These are phyloP conservation scores for Calonectris borealis DNA, from an alignment of 2,113 vertebrate species.

Conservation along the genomic window DNA sequence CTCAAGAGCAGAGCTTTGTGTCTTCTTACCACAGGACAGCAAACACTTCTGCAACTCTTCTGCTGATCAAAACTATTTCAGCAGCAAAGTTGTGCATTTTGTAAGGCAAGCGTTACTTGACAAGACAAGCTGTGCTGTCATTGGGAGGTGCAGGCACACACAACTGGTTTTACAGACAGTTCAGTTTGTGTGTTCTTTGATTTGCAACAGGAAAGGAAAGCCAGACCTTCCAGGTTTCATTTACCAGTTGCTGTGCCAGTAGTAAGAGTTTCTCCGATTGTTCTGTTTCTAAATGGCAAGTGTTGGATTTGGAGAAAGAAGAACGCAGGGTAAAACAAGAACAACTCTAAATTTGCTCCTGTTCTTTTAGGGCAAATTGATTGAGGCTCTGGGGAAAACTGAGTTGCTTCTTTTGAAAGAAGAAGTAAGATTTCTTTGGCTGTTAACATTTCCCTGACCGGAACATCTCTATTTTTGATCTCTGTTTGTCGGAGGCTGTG, in stretches of 20 bases:
- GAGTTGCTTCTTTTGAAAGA: neutral
- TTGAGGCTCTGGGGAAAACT: neutral
- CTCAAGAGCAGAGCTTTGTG: neutral
- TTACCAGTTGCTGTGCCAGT: neutral
- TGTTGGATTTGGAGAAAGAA: neutral
- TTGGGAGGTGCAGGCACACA: neutral
- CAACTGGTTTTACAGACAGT: neutral
- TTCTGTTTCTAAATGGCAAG: neutral
- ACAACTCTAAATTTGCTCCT: neutral
- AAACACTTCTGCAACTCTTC: neutral
- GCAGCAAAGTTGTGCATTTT: neutral
- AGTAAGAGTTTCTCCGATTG: neutral
- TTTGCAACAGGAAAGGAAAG: neutral
- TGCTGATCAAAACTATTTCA: slow-evolving; percentile 12
- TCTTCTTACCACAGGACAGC: neutral
- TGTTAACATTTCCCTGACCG: neutral
- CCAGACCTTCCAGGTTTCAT: slow-evolving; percentile 16
- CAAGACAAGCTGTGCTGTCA: neutral
- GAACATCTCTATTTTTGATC: neutral
- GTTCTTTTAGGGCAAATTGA: neutral
- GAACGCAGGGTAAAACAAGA: neutral
- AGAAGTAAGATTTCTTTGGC: neutral
- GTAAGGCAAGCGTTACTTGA: neutral
- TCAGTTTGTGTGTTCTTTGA: neutral
- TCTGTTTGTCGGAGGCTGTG: neutral